Evolutionary conservation across 2,113 vertebrate species (phyloP), one percentile per base, ranked within the genome.

Genomic region (Neofelis nebulosa): DNA sequence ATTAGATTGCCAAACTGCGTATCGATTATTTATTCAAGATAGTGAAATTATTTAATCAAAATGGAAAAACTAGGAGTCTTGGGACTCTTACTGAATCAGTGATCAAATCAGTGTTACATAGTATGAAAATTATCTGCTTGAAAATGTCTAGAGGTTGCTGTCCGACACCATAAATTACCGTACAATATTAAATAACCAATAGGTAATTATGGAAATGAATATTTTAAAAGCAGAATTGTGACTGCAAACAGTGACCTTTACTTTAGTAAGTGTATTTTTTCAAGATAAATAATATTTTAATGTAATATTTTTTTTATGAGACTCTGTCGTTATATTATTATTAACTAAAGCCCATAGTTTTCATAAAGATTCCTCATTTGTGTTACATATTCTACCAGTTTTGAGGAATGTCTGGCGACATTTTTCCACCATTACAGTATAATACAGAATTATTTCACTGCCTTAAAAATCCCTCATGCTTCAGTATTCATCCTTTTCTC

Each of bases 21-120:
- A 86, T 68, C 4, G 68, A 90, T 97, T 97, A 97, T 78, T 86
- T 97, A 97, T 94, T 94, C 92, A 97, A 92, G 33, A 66, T 61
- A 69, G 81, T 88, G 52, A 96, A 95, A 95, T 96, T 96, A 96
- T 68, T 95, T 97, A 91, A 96, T 82, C 92, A 95, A 95, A 96
- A 96, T 89, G 13, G 95, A 94, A 92, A 93, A 96, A 81, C 78
- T 36, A 89, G 94, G 82, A 63, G 23, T 38, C 78, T 93, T 93
- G 78, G 79, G 74, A 79, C 38, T 92, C 78, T 74, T 57, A 63
- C 45, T 73, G 83, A 97, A 83, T 89, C 57, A 68, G 61, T 85
- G 79, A 95, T 94, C 89, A 96, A 96, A 86, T 95, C 38, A 57
- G 55, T 96, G 63, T 94, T 93, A 73, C 4, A 89, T 74, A 89